Evolutionary conservation across 2,797 vertebrate species (phyloP).

Genomic region (Sebastes trivittatus): DNA sequence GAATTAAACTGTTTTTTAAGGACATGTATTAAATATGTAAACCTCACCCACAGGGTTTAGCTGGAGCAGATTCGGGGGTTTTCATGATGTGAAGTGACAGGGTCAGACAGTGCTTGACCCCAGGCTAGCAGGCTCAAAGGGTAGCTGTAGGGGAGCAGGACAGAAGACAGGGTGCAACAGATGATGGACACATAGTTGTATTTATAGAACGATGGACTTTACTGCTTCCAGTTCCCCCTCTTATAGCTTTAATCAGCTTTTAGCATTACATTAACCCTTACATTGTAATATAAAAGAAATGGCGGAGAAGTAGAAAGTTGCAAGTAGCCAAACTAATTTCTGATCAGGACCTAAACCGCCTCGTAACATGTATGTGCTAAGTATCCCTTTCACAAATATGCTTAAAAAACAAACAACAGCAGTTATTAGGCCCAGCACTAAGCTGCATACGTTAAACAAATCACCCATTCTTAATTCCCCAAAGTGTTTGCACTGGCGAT

Average conservation of each 20-base stretch:
- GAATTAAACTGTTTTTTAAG: slow-evolving; percentile 1
- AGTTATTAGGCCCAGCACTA: background rate
- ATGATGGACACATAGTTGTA: slow-evolving; percentile 33
- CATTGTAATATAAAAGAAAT: background rate
- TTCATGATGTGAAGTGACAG: slow-evolving; percentile 53
- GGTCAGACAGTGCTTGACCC: slow-evolving; percentile 64
- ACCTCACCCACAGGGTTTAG: slow-evolving; percentile 9
- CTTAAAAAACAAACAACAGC: slow-evolving; percentile 47
- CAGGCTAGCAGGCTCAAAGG: slow-evolving; percentile 78
- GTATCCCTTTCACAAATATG: slow-evolving; percentile 49
- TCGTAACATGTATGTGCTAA: slow-evolving; percentile 11
- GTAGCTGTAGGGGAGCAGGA: slow-evolving; percentile 47
- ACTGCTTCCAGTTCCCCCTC: background rate
- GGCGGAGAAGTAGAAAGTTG: background rate
- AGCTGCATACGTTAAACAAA: slow-evolving; percentile 63
- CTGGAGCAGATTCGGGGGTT: slow-evolving; percentile 7
- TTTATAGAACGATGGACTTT: slow-evolving; percentile 29
- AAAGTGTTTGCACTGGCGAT: slow-evolving; percentile 86
- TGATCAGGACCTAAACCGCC: background rate
- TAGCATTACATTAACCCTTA: background rate
- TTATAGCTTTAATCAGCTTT: background rate
- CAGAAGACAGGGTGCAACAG: slow-evolving; percentile 24
- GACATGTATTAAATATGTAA: background rate
- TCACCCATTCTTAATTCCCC: slow-evolving; percentile 79
- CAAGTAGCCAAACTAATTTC: background rate